A percentile compares a stretch with the other conserved stretches of the same genome.
Evolutionary conservation across 2,888 invertebrate genomes (phyloP).

Genomic region (Chromoteleia sp.): DNA sequence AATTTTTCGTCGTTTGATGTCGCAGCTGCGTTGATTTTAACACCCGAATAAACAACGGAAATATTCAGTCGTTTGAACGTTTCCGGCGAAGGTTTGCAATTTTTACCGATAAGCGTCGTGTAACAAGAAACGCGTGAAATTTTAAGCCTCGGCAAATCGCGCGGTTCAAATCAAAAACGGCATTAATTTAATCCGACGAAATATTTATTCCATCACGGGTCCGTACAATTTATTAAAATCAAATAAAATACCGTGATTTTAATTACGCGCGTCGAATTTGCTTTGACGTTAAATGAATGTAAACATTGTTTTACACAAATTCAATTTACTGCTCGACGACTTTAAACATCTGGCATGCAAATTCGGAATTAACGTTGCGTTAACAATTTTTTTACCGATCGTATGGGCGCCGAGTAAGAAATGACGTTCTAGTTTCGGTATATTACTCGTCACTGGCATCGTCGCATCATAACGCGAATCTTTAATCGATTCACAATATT

Average conservation of each 20-base stretch:
- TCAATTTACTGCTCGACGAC: not conserved
- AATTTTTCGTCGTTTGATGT: constrained; percentile 12
- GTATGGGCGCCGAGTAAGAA: too few species aligned
- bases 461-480: too few species aligned
- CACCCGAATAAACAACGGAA: too few species aligned
- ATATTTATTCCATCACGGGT: constrained; percentile 10
- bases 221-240: constrained; percentile 22
- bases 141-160: constrained; percentile 5
- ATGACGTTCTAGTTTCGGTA: too few species aligned
- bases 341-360: constrained; percentile 1
- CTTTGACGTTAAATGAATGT: constrained; percentile 14
- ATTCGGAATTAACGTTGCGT: not conserved
- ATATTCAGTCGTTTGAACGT: not conserved
- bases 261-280: constrained; percentile 3
- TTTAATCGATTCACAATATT: too few species aligned
- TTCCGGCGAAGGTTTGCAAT: too few species aligned
- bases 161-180: constrained; percentile 9
- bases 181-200: constrained; percentile 19
- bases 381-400: too few species aligned
- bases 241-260: constrained; percentile 29
- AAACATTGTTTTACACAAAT: constrained; percentile 23
- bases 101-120: too few species aligned
- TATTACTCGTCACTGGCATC: too few species aligned
- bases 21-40: too few species aligned
- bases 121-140: not conserved